Conservation (phyloP, 2,797 vertebrate genomes). For the Chloroceryle amazona region DNA sequence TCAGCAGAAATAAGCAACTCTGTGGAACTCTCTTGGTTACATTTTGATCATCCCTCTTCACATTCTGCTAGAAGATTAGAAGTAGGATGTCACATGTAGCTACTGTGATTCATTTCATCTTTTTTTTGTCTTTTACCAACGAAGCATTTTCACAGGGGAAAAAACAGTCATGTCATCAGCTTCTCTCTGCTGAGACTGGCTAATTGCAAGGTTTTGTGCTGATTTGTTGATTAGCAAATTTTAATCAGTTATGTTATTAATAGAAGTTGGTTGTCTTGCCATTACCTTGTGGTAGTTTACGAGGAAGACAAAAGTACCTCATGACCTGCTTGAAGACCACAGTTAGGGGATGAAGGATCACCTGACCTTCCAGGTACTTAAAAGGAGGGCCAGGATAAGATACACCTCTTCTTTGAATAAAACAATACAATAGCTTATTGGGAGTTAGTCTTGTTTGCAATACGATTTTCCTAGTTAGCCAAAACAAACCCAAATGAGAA, state of each 20-base stretch:
- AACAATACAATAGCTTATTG: background rate
- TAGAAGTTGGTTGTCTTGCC: background rate
- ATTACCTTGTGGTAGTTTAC: background rate
- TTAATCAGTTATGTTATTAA: background rate
- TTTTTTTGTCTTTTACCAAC: conserved; percentile 43
- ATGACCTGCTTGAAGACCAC: conserved; percentile 57
- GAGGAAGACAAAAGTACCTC: background rate
- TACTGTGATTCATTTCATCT: conserved; percentile 20
- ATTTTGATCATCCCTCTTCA: background rate
- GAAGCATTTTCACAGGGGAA: conserved; percentile 50
- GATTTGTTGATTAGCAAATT: background rate
- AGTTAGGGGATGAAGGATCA: conserved; percentile 60
- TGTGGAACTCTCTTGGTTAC: background rate
- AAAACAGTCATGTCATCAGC: conserved; percentile 23
- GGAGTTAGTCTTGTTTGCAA: background rate
- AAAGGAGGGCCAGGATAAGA: conserved; percentile 64
- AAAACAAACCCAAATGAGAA: background rate
- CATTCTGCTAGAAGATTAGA: background rate
- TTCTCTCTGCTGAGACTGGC: background rate
- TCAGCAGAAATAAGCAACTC: accelerated
- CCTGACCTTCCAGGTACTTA: conserved; percentile 60
- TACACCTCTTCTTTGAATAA: conserved; percentile 37
- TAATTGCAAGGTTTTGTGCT: background rate
- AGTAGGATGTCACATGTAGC: background rate
- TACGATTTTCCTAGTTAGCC: background rate